phyloP scores from a whole-genome alignment of 2,113 vertebrate species.

The Oenanthe oenanthe region DNA sequence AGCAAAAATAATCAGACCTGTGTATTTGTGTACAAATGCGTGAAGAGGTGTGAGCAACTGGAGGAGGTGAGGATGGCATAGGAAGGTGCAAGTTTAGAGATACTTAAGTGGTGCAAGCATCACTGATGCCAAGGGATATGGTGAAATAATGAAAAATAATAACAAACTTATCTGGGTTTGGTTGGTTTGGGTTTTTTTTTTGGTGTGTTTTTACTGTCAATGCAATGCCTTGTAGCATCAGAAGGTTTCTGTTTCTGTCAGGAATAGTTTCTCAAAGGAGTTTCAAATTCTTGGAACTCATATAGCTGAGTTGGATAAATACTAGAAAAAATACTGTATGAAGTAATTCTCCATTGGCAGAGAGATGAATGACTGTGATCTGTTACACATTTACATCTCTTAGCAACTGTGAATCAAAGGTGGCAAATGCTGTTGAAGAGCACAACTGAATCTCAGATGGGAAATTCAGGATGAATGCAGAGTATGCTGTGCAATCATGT shows the following conservation, averaged over 20 bases:
- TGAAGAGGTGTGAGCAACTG: background rate
- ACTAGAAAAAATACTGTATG: background rate
- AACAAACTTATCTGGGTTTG: background rate
- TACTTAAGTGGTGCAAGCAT: background rate
- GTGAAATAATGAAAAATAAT: background rate
- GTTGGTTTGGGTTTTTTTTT: background rate
- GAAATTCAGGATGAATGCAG: background rate
- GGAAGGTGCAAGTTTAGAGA: background rate
- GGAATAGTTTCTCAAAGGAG: background rate
- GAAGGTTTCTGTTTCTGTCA: background rate
- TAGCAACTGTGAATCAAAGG: background rate
- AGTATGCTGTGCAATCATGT: background rate
- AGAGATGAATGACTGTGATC: background rate
- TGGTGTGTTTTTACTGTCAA: background rate
- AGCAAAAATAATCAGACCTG: background rate
- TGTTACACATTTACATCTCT: conserved; percentile 4
- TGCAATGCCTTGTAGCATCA: background rate
- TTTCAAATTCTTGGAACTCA: background rate
- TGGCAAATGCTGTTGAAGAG: background rate
- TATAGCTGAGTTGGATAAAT: background rate
- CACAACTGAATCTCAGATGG: background rate
- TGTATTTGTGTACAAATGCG: background rate
- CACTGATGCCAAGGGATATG: background rate
- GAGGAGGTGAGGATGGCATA: background rate
- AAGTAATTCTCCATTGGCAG: background rate